A percentile compares a stretch with the other conserved stretches of the same genome.
These are phyloP conservation scores for Rhadinocentrus ornatus DNA, from an alignment of 2,797 vertebrate species.

Conservation along the genomic window DNA sequence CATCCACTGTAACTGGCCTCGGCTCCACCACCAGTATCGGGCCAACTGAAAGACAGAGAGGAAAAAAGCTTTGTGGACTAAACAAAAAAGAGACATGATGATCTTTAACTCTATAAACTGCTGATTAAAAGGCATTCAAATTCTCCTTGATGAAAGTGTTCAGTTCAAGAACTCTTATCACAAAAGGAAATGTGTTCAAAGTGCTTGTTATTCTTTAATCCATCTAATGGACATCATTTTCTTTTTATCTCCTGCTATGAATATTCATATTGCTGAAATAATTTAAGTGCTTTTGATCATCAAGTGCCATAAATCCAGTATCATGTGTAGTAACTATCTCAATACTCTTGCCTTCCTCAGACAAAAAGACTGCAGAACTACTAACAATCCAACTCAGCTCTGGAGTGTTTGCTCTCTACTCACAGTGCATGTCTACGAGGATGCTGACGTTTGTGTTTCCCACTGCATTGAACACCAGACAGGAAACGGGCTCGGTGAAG, in stretches of 20 bases:
- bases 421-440: slow-evolving; percentile 95
- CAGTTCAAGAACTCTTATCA: neutral
- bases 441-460: slow-evolving; percentile 98
- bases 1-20: slow-evolving; percentile 89
- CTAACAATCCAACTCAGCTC: slow-evolving; percentile 9
- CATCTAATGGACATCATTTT: neutral
- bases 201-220: neutral
- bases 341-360: slow-evolving; percentile 1
- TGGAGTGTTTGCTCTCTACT: slow-evolving; percentile 63
- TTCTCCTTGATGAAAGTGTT: neutral
- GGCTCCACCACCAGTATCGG: slow-evolving; percentile 94
- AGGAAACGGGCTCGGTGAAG: slow-evolving; percentile 97
- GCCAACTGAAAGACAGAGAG: slow-evolving; percentile 80
- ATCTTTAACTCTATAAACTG: neutral
- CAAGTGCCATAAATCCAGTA: neutral
- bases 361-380: slow-evolving; percentile 1
- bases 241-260: neutral
- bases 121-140: neutral
- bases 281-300: slow-evolving; percentile 1
- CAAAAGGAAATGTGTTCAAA: neutral
- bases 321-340: neutral
- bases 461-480: slow-evolving; percentile 94
- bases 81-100: neutral
- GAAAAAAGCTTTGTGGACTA: neutral
- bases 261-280: slow-evolving; percentile 1